phyloP scores from a whole-genome alignment of 1,140 invertebrate species.

The Brachionus koreanus region DNA sequence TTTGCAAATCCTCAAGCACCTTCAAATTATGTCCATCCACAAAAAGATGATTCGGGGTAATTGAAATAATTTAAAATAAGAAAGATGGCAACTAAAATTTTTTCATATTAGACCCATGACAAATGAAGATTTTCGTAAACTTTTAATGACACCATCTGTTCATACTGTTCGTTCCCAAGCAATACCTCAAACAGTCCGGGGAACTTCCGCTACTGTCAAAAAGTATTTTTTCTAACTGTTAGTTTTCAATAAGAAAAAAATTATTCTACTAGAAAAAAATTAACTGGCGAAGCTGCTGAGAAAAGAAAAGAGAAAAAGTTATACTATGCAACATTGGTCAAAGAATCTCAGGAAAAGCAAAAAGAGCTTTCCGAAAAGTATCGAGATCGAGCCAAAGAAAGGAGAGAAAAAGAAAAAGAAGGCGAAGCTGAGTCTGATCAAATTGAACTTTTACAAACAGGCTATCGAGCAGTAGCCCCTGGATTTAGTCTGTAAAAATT shows the following conservation, averaged over 20 bases:
- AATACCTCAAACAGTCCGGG: background rate
- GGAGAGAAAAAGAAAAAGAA: conserved; percentile 77
- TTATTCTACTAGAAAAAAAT: background rate
- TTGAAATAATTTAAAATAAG: background rate
- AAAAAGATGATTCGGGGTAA: conserved; percentile 29
- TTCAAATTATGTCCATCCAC: conserved; percentile 37
- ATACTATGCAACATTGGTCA: conserved; percentile 84
- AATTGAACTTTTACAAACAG: conserved; percentile 56
- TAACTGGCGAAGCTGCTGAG: background rate
- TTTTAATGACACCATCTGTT: conserved; percentile 79
- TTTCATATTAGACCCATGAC: conserved; percentile 64
- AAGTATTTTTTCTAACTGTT: conserved; percentile 1
- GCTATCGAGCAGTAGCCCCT: conserved; percentile 89
- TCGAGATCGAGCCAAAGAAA: conserved; percentile 83
- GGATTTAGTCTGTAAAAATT: conserved; percentile 78
- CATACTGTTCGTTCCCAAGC: conserved; percentile 10
- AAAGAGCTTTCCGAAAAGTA: conserved; percentile 92
- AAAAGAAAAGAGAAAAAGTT: conserved; percentile 41
- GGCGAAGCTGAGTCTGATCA: conserved; percentile 63
- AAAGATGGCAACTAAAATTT: background rate
- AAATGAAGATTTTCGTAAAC: conserved; percentile 91
- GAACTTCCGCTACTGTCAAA: background rate
- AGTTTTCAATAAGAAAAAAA: background rate
- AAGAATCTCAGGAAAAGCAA: conserved; percentile 90
- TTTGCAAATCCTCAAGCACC: conserved; percentile 36